Conservation (phyloP, 2,888 invertebrate genomes). For the Harpagoxenus sublaevis region DNA sequence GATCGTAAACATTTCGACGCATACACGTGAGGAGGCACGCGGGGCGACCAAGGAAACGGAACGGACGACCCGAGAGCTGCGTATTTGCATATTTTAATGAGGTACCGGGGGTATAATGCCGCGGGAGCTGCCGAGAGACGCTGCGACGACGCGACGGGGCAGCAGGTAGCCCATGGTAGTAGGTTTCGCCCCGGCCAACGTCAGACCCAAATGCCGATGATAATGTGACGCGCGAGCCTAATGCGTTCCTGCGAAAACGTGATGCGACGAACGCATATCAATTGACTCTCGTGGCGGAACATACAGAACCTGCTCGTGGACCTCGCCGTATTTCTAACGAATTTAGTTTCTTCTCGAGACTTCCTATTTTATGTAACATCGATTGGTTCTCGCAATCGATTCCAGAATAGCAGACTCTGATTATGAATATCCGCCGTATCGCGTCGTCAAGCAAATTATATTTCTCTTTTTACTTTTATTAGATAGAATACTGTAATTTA, state of each 20-base stretch:
- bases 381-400: neutral
- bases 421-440: neutral
- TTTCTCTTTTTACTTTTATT: neutral
- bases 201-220: slow-evolving; percentile 79
- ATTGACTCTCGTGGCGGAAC: slow-evolving; percentile 32
- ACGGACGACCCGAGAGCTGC: slow-evolving; percentile 78
- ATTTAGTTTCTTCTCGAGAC: neutral
- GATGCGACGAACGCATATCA: slow-evolving; percentile 50
- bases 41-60: slow-evolving; percentile 73
- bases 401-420: neutral
- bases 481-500: neutral
- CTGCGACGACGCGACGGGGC: slow-evolving; percentile 68
- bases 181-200: slow-evolving; percentile 64
- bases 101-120: slow-evolving; percentile 78
- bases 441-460: neutral
- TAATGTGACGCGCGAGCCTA: slow-evolving; percentile 79
- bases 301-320: neutral
- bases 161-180: slow-evolving; percentile 69
- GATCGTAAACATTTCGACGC: slow-evolving; percentile 86
- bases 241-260: slow-evolving; percentile 67
- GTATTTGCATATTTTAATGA: slow-evolving; percentile 86
- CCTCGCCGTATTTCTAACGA: neutral
- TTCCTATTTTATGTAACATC: neutral
- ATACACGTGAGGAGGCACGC: slow-evolving; percentile 67
- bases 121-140: slow-evolving; percentile 72